These are phyloP conservation scores for Aegotheles bennettii DNA, from an alignment of 2,113 vertebrate species.

Conservation along the genomic window DNA sequence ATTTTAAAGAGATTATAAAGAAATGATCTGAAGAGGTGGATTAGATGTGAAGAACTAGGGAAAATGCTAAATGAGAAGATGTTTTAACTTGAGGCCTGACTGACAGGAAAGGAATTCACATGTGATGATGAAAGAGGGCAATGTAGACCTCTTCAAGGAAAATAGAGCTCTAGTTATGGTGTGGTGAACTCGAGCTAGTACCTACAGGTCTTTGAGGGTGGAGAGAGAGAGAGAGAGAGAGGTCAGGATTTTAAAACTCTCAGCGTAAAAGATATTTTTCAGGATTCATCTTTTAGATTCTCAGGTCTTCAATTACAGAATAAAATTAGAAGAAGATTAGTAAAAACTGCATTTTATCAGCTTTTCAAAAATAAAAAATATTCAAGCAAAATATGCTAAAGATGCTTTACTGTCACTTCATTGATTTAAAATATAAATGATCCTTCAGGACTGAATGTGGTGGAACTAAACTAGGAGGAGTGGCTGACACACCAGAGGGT, in stretches of 20 bases:
- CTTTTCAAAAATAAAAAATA: background rate
- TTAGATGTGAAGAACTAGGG: background rate
- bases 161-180: background rate
- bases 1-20: slow-evolving; percentile 18
- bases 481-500: too few species aligned
- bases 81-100: background rate
- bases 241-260: background rate
- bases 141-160: background rate
- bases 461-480: too few species aligned
- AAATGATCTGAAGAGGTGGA: background rate
- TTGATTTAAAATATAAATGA: background rate
- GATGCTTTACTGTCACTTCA: background rate
- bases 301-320: background rate
- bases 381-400: background rate
- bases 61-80: background rate
- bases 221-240: background rate
- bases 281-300: background rate
- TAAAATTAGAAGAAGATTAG: background rate
- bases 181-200: background rate
- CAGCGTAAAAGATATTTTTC: background rate
- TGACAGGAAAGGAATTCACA: background rate
- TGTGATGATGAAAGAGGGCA: background rate
- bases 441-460: background rate
- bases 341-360: background rate
- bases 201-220: background rate